Conservation (phyloP, 2,888 invertebrate genomes). For the Selenia dentaria region DNA sequence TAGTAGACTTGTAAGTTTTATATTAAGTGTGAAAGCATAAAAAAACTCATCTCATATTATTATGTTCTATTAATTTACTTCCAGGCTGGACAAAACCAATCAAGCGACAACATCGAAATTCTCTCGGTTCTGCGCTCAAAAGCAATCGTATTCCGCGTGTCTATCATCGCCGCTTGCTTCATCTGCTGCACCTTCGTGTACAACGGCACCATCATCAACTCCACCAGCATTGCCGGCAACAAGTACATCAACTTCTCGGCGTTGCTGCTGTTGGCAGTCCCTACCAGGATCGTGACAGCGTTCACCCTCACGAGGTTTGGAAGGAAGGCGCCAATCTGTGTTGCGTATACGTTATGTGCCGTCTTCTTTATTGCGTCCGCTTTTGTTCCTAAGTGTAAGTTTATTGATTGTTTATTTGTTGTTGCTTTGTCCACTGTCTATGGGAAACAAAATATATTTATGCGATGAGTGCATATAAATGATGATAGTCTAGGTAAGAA, state of each 20-base stretch:
- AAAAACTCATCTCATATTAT: too few species aligned
- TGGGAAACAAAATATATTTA: too few species aligned
- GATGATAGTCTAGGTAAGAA: too few species aligned
- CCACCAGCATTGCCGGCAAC: constrained; percentile 89
- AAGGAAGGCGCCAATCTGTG: constrained; percentile 72
- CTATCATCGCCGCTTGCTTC: constrained; percentile 85
- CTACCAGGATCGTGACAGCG: constrained; percentile 76
- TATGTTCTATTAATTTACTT: too few species aligned
- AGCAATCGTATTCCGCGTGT: constrained; percentile 59
- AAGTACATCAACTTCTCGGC: constrained; percentile 91
- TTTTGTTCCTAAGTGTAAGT: constrained; percentile 80
- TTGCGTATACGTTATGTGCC: constrained; percentile 73
- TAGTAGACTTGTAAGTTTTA: too few species aligned
- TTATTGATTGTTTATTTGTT: constrained; percentile 1
- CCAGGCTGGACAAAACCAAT: constrained; percentile 40
- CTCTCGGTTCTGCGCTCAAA: constrained; percentile 59
- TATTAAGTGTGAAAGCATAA: too few species aligned
- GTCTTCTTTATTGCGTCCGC: constrained; percentile 82
- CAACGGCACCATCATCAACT: constrained; percentile 90
- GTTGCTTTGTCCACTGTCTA: too few species aligned
- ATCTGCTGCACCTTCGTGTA: constrained; percentile 90
- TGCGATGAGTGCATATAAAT: too few species aligned
- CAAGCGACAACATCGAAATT: constrained; percentile 40
- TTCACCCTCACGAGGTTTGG: constrained; percentile 87
- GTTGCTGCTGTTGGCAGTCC: constrained; percentile 87